Evolutionary conservation across 2,797 vertebrate genomes (phyloP).

Genomic region (Sternarchorhynchus goeldii): DNA sequence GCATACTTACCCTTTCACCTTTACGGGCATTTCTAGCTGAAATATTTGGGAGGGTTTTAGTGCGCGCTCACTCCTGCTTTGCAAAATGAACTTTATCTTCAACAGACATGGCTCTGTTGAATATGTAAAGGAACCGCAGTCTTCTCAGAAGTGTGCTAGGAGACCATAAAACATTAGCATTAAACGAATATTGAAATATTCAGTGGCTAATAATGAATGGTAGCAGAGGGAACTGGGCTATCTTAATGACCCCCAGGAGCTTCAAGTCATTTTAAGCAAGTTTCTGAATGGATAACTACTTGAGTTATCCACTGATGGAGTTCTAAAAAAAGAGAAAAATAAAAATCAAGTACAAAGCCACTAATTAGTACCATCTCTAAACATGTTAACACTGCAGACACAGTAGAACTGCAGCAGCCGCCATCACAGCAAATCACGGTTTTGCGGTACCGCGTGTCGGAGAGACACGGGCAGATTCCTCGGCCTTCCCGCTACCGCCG

Average conservation of each 20-base stretch:
- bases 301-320: not conserved
- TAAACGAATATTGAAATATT: not conserved
- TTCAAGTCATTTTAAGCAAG: slow-evolving; percentile 5
- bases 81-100: too few species aligned
- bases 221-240: not conserved
- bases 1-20: not conserved
- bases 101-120: not conserved
- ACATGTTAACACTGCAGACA: too few species aligned
- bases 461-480: not conserved
- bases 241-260: not conserved
- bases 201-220: slow-evolving; percentile 1
- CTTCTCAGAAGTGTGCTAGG: not conserved
- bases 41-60: too few species aligned
- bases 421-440: not conserved
- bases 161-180: not conserved
- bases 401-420: too few species aligned
- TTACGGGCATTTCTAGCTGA: too few species aligned
- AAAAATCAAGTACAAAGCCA: not conserved
- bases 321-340: too few species aligned
- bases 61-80: not conserved
- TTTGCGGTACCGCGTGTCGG: not conserved
- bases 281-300: not conserved
- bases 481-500: slow-evolving; percentile 1
- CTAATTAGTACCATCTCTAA: not conserved
- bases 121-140: not conserved